phyloP scores from a whole-genome alignment of 2,797 vertebrate species.

The Antennarius maculatus region DNA sequence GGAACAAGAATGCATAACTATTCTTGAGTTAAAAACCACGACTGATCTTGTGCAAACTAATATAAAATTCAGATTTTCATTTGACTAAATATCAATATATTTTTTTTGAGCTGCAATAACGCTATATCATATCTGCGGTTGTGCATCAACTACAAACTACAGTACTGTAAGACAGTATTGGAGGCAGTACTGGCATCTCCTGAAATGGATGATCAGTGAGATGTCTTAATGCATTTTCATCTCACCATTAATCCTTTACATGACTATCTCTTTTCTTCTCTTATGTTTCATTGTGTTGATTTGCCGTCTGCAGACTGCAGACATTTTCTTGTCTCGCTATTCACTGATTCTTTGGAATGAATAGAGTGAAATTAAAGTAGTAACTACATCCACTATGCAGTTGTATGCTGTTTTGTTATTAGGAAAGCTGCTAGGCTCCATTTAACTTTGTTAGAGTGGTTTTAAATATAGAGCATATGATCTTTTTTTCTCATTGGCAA shows the following conservation, averaged over 20 bases:
- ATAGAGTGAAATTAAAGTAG: slow-evolving; percentile 68
- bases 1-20: too few relatives aligned
- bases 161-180: slow-evolving; percentile 26
- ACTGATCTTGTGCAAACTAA: slow-evolving; percentile 29
- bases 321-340: slow-evolving; percentile 61
- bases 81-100: slow-evolving; percentile 33
- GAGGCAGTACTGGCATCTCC: slow-evolving; percentile 59
- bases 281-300: slow-evolving; percentile 68
- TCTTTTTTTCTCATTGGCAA: slow-evolving; percentile 35
- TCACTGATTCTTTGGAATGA: slow-evolving; percentile 65
- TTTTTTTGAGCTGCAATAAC: slow-evolving; percentile 33
- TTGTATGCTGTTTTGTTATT: slow-evolving; percentile 55
- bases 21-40: background rate
- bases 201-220: slow-evolving; percentile 67
- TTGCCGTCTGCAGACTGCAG: slow-evolving; percentile 61
- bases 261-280: slow-evolving; percentile 50
- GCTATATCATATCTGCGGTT: slow-evolving; percentile 28
- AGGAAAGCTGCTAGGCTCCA: slow-evolving; percentile 46
- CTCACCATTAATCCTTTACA: slow-evolving; percentile 72
- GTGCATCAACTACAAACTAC: slow-evolving; percentile 24
- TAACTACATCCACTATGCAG: slow-evolving; percentile 54
- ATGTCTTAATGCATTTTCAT: slow-evolving; percentile 73
- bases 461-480: slow-evolving; percentile 43
- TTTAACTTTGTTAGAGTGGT: slow-evolving; percentile 56
- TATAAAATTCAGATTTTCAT: slow-evolving; percentile 41